Conservation (phyloP, 2,797 vertebrate species). For the Choloepus didactylus region DNA sequence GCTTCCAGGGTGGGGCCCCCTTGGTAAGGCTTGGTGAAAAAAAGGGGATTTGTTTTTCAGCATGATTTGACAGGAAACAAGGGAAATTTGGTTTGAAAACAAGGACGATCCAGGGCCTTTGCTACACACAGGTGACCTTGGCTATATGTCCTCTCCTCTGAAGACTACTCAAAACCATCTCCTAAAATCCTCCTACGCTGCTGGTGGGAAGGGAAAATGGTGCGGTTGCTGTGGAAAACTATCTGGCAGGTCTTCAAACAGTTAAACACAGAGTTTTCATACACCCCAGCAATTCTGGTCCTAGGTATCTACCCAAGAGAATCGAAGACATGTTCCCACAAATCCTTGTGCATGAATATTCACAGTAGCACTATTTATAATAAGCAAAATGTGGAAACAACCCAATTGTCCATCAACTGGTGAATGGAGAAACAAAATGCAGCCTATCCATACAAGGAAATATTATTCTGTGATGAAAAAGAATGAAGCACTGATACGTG, state of each 20-base stretch:
- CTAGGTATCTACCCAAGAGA: not conserved
- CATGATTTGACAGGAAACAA: not conserved
- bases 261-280: not conserved
- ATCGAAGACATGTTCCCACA: not conserved
- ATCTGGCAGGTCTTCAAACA: not conserved
- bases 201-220: constrained; percentile 24
- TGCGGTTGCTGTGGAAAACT: not conserved
- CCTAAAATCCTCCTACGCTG: not conserved
- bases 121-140: not conserved
- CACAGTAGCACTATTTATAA: not conserved
- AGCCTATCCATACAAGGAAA: not conserved
- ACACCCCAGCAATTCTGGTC: not conserved
- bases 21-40: not conserved
- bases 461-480: not conserved
- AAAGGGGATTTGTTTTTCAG: not conserved
- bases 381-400: not conserved
- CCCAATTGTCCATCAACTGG: not conserved
- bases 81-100: not conserved
- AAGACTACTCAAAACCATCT: not conserved
- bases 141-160: not conserved
- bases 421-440: not conserved
- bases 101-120: not conserved
- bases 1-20: not conserved
- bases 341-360: not conserved
- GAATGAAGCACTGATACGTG: not conserved